Evolutionary conservation across 92 coral and sea anemone genomes (phyloP), one percentile per base, ranked within the genome.

Genomic region (Umimayanthus chanpuru): DNA sequence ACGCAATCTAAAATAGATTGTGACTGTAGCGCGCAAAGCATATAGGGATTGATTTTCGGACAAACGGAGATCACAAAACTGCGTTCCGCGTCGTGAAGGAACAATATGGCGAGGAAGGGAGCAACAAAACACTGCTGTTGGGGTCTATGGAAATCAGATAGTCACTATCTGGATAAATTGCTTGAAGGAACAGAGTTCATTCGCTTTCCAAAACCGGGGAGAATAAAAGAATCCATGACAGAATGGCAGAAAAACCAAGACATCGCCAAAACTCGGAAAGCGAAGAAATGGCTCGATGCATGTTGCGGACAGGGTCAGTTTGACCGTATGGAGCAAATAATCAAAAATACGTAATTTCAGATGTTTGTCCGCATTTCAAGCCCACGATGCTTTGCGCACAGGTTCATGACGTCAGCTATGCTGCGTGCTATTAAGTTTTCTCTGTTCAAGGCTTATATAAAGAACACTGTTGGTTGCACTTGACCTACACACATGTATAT

Each of bases 171-270:
- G n/a, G n/a, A 64, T 2, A 64, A 64, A 2, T 64, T 64, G 14
- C 70, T 9, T 64, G 70, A 64, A 64, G 70, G n/a, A 64, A 64
- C 70, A 64, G 70, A 64, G 70, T 15, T 64, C 70, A 64, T 64
- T 64, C 70, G 70, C n/a, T 64, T 64, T 9, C 70, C 70, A 64
- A 64, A 64, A 64, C 70, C 70, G 9, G 14, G 70, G 70, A 64
- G n/a, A 64, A 64, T 64, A 64, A 64, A 3, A 64, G 14, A 64
- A 2, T 64, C 70, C 70, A 64, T 64, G 70, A 64, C 70, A 64
- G 70, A 64, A 64, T 64, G 70, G 70, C 70, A 64, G 70, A 64
- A 64, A 64, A 64, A 10, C 70, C 70, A 64, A 64, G 70, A 64
- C 9, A 64, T 64, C 70, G 70, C 70, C 70, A 64, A 64, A 64